Percentiles rank a stretch among this genome's conserved stretches.
Evolutionary conservation across 1,140 invertebrate genomes (phyloP).

Genomic region (Aphaenogaster floridana): DNA sequence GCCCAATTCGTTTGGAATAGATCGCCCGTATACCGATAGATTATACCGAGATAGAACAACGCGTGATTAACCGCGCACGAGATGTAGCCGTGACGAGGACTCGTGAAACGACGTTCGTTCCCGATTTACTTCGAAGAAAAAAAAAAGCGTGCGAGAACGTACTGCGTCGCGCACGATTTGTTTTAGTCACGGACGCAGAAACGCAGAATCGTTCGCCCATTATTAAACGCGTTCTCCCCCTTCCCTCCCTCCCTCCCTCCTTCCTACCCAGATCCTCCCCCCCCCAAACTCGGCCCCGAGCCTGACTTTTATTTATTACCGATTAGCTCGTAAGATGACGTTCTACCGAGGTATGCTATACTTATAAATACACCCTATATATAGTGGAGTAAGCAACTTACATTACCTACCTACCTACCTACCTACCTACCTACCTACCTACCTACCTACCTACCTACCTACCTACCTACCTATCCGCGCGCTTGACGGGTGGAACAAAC

Average conservation of each 20-base stretch:
- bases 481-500: slow-evolving; percentile 85
- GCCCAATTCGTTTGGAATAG: slow-evolving; percentile 79
- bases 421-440: not conserved
- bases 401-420: slow-evolving; percentile 82
- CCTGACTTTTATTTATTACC: slow-evolving; percentile 85
- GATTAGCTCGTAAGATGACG: slow-evolving; percentile 86
- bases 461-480: slow-evolving; percentile 81
- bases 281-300: slow-evolving; percentile 10
- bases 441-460: slow-evolving; percentile 28
- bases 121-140: slow-evolving; percentile 57
- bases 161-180: slow-evolving; percentile 59
- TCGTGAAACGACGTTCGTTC: slow-evolving; percentile 72
- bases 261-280: not conserved
- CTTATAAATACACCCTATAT: slow-evolving; percentile 87
- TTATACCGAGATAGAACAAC: slow-evolving; percentile 54
- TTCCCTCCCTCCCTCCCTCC: not conserved
- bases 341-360: slow-evolving; percentile 87
- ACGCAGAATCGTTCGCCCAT: slow-evolving; percentile 82
- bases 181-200: slow-evolving; percentile 75
- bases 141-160: slow-evolving; percentile 29
- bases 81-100: slow-evolving; percentile 73
- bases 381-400: slow-evolving; percentile 85
- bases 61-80: slow-evolving; percentile 50
- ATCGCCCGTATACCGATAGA: slow-evolving; percentile 63
- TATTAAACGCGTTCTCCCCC: slow-evolving; percentile 73